Evolutionary conservation across 2,888 invertebrate genomes (phyloP).

Genomic region (Zhengitettix transpicula): DNA sequence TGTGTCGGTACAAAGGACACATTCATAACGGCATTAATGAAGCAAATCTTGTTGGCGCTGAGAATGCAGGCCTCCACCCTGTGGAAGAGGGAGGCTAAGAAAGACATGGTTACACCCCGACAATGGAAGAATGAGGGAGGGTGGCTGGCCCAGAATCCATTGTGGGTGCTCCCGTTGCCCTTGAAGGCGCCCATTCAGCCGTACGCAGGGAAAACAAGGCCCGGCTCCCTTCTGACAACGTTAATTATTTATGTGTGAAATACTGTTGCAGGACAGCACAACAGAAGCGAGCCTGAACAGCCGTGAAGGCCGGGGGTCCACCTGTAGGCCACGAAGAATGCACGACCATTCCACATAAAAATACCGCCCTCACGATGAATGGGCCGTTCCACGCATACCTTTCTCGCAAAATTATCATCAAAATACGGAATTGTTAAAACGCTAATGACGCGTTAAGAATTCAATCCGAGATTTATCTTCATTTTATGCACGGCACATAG

Average conservation of each 20-base stretch:
- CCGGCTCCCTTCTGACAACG: background rate
- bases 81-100: background rate
- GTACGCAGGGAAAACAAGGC: background rate
- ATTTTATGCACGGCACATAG: too few species aligned
- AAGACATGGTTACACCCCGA: background rate
- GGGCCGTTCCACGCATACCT: too few species aligned
- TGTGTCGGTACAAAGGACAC: background rate
- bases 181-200: background rate
- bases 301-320: too few species aligned
- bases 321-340: too few species aligned
- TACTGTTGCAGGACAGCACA: background rate
- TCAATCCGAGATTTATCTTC: too few species aligned
- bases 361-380: too few species aligned
- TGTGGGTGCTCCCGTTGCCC: background rate
- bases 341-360: too few species aligned
- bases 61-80: too few species aligned
- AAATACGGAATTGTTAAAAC: too few species aligned
- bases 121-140: background rate
- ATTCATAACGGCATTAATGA: constrained; percentile 6
- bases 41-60: constrained; percentile 1
- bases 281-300: too few species aligned
- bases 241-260: background rate
- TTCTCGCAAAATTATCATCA: too few species aligned
- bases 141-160: background rate
- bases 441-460: too few species aligned